These are phyloP conservation scores for Nesogale talazaci DNA, from an alignment of 2,113 vertebrate species.

Conservation along the genomic window DNA sequence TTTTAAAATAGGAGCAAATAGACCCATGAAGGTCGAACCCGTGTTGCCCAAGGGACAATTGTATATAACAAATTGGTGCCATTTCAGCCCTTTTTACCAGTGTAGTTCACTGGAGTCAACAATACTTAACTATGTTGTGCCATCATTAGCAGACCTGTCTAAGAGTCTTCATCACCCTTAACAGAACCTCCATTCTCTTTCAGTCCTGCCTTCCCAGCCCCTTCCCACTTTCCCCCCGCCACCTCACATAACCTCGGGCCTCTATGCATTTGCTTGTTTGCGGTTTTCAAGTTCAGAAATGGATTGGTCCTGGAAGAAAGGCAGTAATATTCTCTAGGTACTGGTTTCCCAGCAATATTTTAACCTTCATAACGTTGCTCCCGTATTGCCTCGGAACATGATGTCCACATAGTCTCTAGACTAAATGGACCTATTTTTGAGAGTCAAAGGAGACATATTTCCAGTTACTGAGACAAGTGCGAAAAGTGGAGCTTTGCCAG, in stretches of 20 bases:
- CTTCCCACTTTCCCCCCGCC: not conserved
- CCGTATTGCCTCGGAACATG: not conserved
- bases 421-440: not conserved
- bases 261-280: not conserved
- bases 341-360: not conserved
- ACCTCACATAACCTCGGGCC: no score
- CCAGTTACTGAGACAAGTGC: constrained; percentile 15
- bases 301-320: not conserved
- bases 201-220: not conserved
- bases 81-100: not conserved
- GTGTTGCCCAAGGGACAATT: no score
- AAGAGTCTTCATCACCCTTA: not conserved
- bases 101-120: not conserved
- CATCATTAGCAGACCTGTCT: not conserved
- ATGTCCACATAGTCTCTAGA: not conserved
- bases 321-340: not conserved
- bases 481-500: not conserved
- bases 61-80: not conserved
- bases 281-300: constrained; percentile 3
- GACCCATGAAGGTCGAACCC: no score
- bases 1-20: no score
- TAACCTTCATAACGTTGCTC: not conserved
- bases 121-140: not conserved
- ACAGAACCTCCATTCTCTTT: not conserved
- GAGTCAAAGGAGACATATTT: not conserved